Conservation (phyloP, 2,888 invertebrate genomes). For the Physocephala rufipes region DNA sequence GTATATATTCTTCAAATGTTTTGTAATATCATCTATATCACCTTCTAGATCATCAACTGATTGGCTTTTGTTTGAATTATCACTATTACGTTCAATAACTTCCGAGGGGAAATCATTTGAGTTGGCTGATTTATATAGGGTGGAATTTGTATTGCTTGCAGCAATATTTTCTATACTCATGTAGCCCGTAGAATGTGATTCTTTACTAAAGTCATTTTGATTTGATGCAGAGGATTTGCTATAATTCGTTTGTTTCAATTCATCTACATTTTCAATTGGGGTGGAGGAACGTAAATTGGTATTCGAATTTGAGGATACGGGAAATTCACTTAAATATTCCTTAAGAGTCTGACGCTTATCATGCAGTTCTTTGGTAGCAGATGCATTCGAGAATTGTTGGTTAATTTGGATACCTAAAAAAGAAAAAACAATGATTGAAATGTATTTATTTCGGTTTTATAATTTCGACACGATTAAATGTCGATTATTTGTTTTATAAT, state of each 20-base stretch:
- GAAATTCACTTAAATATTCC: slow-evolving; percentile 55
- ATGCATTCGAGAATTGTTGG: slow-evolving; percentile 16
- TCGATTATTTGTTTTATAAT: not conserved
- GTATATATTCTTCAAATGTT: slow-evolving; percentile 53
- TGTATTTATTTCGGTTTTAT: not conserved
- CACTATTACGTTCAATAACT: slow-evolving; percentile 1
- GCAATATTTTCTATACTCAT: slow-evolving; percentile 46
- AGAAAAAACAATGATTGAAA: slow-evolving; percentile 14
- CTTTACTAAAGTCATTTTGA: not conserved
- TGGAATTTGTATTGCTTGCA: slow-evolving; percentile 35
- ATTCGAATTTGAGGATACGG: slow-evolving; percentile 19
- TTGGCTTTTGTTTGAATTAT: slow-evolving; percentile 37
- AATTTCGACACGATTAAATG: not conserved
- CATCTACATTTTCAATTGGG: slow-evolving; percentile 45
- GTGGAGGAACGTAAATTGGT: slow-evolving; percentile 49
- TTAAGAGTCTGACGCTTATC: slow-evolving; percentile 53
- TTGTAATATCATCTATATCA: slow-evolving; percentile 48
- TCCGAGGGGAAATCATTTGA: slow-evolving; percentile 23
- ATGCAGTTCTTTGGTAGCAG: slow-evolving; percentile 43
- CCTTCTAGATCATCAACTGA: slow-evolving; percentile 40
- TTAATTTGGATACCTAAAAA: slow-evolving; percentile 39
- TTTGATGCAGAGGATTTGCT: slow-evolving; percentile 40
- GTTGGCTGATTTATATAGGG: slow-evolving; percentile 46
- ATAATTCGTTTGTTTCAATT: slow-evolving; percentile 41
- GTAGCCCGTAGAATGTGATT: slow-evolving; percentile 46